A percentile compares a stretch with the other conserved stretches of the same genome.
Evolutionary conservation across 2,797 vertebrate species (phyloP).

Genomic region (Coracias cyanogaster): DNA sequence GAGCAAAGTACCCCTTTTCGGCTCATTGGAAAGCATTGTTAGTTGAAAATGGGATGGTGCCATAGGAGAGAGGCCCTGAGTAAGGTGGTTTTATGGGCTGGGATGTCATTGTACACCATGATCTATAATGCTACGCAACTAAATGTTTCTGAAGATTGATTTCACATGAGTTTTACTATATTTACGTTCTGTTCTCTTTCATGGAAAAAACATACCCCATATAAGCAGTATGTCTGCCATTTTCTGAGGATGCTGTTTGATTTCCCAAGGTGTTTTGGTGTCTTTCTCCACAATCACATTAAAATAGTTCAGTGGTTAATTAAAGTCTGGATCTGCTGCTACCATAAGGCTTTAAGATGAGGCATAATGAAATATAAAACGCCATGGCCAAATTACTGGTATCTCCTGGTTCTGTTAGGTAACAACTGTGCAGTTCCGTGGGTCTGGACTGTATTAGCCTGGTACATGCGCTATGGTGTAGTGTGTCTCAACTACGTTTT

Average conservation of each 20-base stretch:
- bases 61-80: conserved; percentile 41
- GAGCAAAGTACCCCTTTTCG: conserved; percentile 73
- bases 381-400: not conserved
- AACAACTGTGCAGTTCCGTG: not conserved
- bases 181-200: not conserved
- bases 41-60: conserved; percentile 70
- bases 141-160: not conserved
- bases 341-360: not conserved
- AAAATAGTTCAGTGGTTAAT: not conserved
- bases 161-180: not conserved
- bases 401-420: not conserved
- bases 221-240: not conserved
- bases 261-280: not conserved
- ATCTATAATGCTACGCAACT: not conserved
- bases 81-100: conserved; percentile 33
- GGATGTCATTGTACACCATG: not conserved
- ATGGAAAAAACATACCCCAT: not conserved
- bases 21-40: conserved; percentile 75
- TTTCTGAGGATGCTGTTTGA: not conserved
- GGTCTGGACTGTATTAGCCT: not conserved
- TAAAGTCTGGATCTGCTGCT: not conserved
- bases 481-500: not conserved
- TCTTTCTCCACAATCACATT: not conserved
- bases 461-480: accelerated
- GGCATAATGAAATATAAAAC: not conserved